Evolutionary conservation across 2,113 vertebrate genomes (phyloP).

Genomic region (Grammomys surdaster): DNA sequence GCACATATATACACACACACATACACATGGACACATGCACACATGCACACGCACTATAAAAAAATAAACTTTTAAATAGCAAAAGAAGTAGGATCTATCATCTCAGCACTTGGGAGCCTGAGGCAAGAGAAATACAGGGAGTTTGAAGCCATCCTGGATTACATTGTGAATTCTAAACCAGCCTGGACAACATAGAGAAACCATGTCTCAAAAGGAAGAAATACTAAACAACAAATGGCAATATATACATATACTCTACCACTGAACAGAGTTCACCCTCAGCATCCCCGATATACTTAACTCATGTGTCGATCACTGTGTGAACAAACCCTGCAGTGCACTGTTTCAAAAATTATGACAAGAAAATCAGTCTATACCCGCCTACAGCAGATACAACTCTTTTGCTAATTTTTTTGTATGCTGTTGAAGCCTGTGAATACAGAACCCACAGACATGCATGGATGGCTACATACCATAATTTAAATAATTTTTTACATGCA

Average conservation of each 20-base stretch:
- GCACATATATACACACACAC: neutral
- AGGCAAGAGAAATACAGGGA: neutral
- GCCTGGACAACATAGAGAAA: neutral
- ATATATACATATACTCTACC: neutral
- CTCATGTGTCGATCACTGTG: neutral
- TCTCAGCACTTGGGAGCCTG: neutral
- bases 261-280: neutral
- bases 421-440: neutral
- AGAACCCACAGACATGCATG: neutral
- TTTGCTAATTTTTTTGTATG: neutral
- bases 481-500: constrained; percentile 9
- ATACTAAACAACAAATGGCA: neutral
- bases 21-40: neutral
- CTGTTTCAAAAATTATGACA: neutral
- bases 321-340: neutral
- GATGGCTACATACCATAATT: neutral
- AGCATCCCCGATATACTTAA: neutral
- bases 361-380: neutral
- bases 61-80: neutral
- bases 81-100: neutral
- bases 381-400: neutral
- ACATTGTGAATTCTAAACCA: neutral
- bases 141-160: neutral
- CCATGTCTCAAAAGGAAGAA: neutral
- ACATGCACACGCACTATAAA: neutral